Evolutionary conservation across 2,113 vertebrate genomes (phyloP), one percentile per base, ranked within the genome.

Genomic region (human): DNA sequence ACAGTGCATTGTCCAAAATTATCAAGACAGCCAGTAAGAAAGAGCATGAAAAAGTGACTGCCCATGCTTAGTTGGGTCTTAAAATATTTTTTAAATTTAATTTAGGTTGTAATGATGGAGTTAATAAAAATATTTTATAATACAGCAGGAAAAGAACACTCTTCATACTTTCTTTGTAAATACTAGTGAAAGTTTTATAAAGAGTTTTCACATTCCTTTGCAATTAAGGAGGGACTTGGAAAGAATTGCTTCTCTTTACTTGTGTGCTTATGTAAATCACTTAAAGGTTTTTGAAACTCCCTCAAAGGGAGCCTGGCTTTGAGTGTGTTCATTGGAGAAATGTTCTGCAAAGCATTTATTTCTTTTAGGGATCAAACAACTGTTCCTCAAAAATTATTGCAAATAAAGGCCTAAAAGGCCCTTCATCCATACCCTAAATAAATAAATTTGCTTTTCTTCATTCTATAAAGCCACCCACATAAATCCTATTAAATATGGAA

Each of bases 261-360:
- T 92, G 30, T 90, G 35, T 80, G 23, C 38, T 92, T 76, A 84
- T 66, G 85, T 82, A 88, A 97, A 93, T 86, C 5, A 43, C 11
- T 75, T 87, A 85, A 94, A 59, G 12, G 61, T 52, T 96, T 83
- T 78, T 87, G 57, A 92, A 96, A 96, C 59, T 81, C 50, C 45
- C 55, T 93, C 45, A 79, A 72, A 88, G 55, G 25, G 40, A 93
- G 4, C 70, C 45, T 90, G 3, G 10, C 50, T 93, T 93, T 40
- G 18, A 59, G 7, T 93, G 35, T 35, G 48, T 89, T 70, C 73
- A 70, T 8, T 97, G 22, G 8, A 89, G 88, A 94, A 84, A 89
- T 75, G 48, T 72, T 92, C 57, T 35, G 20, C 52, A 83, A 89
- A 92, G 11, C 14, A 70, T 79, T 97, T 90, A 88, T 59, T 75